Percentiles rank a stretch among this genome's conserved stretches.
These are phyloP conservation scores for Cerastis rubricosa DNA, from an alignment of 2,888 invertebrate species.

Conservation along the genomic window DNA sequence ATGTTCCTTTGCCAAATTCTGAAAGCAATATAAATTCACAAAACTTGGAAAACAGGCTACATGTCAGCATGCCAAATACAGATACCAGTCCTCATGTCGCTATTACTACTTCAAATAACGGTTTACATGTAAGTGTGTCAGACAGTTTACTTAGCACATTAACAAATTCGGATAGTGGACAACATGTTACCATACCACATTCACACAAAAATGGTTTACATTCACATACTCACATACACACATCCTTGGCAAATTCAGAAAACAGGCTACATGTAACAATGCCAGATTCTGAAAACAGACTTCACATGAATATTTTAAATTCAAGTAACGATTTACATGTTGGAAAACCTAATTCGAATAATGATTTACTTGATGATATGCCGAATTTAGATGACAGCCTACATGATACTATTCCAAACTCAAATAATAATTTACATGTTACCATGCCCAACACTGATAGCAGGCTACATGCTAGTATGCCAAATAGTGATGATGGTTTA, in stretches of 20 bases:
- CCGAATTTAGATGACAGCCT: slow-evolving; percentile 28
- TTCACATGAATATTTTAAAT: slow-evolving; percentile 41
- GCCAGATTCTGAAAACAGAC: slow-evolving; percentile 21
- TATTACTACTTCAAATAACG: slow-evolving; percentile 37
- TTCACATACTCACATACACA: slow-evolving; percentile 25
- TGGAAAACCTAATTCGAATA: slow-evolving; percentile 40
- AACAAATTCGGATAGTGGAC: slow-evolving; percentile 40
- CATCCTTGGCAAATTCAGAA: slow-evolving; percentile 41
- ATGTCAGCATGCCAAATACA: slow-evolving; percentile 37
- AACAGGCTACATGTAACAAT: slow-evolving; percentile 31
- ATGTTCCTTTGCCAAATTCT: slow-evolving; percentile 37
- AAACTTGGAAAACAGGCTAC: slow-evolving; percentile 31
- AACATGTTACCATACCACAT: slow-evolving; percentile 38
- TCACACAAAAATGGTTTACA: slow-evolving; percentile 29
- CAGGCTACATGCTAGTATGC: slow-evolving; percentile 41
- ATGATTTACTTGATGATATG: slow-evolving; percentile 40
- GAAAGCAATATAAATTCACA: slow-evolving; percentile 29
- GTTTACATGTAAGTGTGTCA: slow-evolving; percentile 36
- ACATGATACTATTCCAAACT: slow-evolving; percentile 41
- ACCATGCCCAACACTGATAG: slow-evolving; percentile 37
- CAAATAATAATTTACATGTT: slow-evolving; percentile 45
- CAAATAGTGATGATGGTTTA: slow-evolving; percentile 41
- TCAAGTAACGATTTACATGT: slow-evolving; percentile 28
- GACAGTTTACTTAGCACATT: slow-evolving; percentile 46
- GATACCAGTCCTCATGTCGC: slow-evolving; percentile 30